Evolutionary conservation across 2,113 vertebrate genomes (phyloP).

Genomic region (Xerus inauris): DNA sequence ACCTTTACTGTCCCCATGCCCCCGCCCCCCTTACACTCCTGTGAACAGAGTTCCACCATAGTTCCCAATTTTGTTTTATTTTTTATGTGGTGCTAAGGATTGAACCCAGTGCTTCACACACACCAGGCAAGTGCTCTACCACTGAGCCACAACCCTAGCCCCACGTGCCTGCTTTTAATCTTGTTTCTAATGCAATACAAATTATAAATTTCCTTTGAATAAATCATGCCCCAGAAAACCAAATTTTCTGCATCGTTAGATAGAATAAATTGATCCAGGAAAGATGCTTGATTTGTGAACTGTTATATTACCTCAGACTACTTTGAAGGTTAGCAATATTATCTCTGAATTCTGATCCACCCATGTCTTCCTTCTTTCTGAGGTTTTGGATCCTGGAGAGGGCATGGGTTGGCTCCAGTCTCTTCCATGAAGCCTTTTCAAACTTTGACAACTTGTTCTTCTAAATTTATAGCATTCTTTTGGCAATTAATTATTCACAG

Average conservation of each 20-base stretch:
- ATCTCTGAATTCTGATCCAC: not conserved
- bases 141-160: too few species aligned
- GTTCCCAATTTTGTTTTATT: too few species aligned
- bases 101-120: too few species aligned
- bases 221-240: not conserved
- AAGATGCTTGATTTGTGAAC: not conserved
- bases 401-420: not conserved
- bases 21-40: too few species aligned
- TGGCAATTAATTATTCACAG: conserved; percentile 41
- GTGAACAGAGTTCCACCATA: too few species aligned
- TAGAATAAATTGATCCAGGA: not conserved
- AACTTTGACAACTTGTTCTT: not conserved
- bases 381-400: not conserved
- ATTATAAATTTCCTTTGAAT: not conserved
- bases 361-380: not conserved
- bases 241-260: not conserved
- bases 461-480: not conserved
- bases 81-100: too few species aligned
- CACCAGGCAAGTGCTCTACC: too few species aligned
- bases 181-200: conserved; percentile 23
- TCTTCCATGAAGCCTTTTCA: not conserved
- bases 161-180: not conserved
- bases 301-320: not conserved
- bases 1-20: too few species aligned
- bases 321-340: not conserved